Evolutionary conservation across 64 coral and sea anemone species (phyloP).

Genomic region (Actinia tenebrosa): DNA sequence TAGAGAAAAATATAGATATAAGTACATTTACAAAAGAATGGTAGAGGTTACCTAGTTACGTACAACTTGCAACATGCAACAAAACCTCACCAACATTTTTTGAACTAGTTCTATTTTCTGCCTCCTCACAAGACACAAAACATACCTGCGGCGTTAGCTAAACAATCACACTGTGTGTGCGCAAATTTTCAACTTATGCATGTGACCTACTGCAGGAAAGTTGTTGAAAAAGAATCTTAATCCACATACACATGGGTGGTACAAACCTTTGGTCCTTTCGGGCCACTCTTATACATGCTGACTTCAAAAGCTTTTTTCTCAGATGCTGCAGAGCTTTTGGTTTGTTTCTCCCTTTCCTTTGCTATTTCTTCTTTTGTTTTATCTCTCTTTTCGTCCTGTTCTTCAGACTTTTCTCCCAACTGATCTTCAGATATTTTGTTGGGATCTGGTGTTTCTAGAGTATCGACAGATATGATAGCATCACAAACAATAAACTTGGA

Average conservation of each 20-base stretch:
- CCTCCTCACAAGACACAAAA: too few relatives aligned
- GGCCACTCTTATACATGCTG: constrained; percentile 23
- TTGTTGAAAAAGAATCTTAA: neutral
- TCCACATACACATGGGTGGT: neutral
- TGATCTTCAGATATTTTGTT: constrained; percentile 61
- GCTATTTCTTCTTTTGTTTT: constrained; percentile 87
- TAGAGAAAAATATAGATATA: too few relatives aligned
- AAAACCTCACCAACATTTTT: too few relatives aligned
- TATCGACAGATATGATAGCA: neutral
- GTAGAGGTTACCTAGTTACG: too few relatives aligned
- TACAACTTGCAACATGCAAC: too few relatives aligned
- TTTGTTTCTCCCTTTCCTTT: constrained; percentile 63
- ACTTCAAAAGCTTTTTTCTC: constrained; percentile 22
- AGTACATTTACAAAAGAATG: too few relatives aligned
- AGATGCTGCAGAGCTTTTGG: constrained; percentile 2
- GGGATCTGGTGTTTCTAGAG: constrained; percentile 57
- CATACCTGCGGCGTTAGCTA: too few relatives aligned
- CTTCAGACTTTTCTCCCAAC: neutral
- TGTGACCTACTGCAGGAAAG: neutral
- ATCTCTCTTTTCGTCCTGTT: constrained; percentile 72
- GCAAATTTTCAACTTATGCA: too few relatives aligned
- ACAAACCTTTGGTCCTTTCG: constrained; percentile 56
- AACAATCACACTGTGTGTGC: too few relatives aligned
- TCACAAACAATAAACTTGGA: neutral
- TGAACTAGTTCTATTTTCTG: too few relatives aligned